Evolutionary conservation across 2,113 vertebrate species (phyloP).

Genomic region (Tychaedon coryphoeus): DNA sequence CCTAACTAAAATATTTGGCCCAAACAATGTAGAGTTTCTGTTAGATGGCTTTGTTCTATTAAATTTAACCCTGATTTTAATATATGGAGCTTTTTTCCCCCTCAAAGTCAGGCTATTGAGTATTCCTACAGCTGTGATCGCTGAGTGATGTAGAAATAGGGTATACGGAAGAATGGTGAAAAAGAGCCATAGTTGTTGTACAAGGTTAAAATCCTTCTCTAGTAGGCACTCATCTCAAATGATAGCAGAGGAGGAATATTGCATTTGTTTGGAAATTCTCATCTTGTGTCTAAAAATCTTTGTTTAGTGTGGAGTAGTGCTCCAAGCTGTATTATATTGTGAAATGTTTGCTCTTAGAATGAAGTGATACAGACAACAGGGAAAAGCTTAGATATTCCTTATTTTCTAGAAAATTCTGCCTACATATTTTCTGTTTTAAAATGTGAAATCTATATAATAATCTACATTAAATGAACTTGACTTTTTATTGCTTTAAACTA

Average conservation of each 20-base stretch:
- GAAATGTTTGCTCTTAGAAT: not conserved
- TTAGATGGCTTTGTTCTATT: not conserved
- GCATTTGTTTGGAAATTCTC: not conserved
- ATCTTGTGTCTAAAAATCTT: not conserved
- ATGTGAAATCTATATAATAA: not conserved
- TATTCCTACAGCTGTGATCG: not conserved
- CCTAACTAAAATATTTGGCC: not conserved
- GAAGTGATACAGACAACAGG: not conserved
- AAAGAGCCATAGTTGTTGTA: not conserved
- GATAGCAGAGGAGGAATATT: not conserved
- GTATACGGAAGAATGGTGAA: not conserved
- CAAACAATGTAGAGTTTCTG: not conserved
- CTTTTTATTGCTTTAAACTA: not conserved
- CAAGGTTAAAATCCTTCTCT: not conserved
- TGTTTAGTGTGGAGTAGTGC: not conserved
- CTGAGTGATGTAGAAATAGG: not conserved
- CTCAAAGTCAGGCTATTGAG: not conserved
- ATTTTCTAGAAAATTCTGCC: not conserved
- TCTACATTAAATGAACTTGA: not conserved
- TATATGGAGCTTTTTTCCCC: accelerated
- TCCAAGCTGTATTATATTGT: not conserved
- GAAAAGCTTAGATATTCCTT: not conserved
- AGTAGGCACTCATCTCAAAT: not conserved
- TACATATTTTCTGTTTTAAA: not conserved
- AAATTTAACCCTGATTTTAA: not conserved